A percentile compares a stretch with the other conserved stretches of the same genome.
Evolutionary conservation across 2,797 vertebrate genomes (phyloP).

Genomic region (Anas acuta): DNA sequence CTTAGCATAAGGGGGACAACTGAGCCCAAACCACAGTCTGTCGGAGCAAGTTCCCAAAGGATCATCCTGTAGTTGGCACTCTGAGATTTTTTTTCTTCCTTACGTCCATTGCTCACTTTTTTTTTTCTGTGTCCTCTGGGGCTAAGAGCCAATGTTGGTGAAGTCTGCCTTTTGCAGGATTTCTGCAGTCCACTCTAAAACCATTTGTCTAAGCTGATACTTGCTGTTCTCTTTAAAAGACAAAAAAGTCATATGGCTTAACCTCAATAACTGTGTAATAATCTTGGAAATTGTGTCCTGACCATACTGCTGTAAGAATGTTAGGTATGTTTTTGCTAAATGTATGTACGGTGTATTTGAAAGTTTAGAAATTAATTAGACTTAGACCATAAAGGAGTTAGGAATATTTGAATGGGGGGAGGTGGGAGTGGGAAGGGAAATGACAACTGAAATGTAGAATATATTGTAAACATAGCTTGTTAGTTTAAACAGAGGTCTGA

Average conservation of each 20-base stretch:
- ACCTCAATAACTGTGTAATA: conserved; percentile 68
- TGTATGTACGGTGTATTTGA: conserved; percentile 88
- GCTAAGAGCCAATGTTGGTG: conserved; percentile 3
- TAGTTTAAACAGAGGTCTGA: conserved; percentile 72
- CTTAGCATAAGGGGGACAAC: conserved; percentile 41
- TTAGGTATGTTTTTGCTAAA: conserved; percentile 80
- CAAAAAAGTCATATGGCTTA: conserved; percentile 18
- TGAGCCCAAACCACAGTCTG: conserved; percentile 40
- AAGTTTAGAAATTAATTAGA: conserved; percentile 85
- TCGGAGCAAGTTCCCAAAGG: neutral
- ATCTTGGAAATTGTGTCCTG: conserved; percentile 85
- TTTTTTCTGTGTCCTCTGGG: conserved; percentile 34
- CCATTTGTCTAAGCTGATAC: conserved; percentile 58
- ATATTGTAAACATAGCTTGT: conserved; percentile 74
- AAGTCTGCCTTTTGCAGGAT: conserved; percentile 55
- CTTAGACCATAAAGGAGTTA: conserved; percentile 78
- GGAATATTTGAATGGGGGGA: conserved; percentile 65
- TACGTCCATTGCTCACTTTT: conserved; percentile 7
- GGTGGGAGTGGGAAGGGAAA: conserved; percentile 56
- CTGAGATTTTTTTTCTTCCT: conserved; percentile 45
- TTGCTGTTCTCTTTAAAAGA: conserved; percentile 54
- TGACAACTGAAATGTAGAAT: conserved; percentile 69
- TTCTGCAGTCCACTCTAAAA: conserved; percentile 64
- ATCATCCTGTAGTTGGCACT: conserved; percentile 53
- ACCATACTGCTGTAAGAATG: conserved; percentile 79